Conservation (phyloP, 2,888 invertebrate species). For the Drosophila greeni region DNA sequence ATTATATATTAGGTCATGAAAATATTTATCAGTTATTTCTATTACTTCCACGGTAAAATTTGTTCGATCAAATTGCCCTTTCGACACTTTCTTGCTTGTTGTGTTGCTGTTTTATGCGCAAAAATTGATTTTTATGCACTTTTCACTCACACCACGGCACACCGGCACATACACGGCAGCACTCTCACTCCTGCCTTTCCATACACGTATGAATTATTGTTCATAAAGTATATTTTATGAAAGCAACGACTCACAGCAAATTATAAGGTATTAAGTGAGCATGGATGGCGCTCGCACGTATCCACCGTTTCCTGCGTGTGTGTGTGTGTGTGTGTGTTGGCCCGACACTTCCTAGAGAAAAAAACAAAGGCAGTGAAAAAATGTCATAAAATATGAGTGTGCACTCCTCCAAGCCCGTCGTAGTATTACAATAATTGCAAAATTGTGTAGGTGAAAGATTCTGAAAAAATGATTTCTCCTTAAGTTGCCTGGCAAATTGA, state of each 20-base stretch:
- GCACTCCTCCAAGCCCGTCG: slow-evolving; percentile 18
- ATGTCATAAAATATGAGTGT: slow-evolving; percentile 56
- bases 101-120: slow-evolving; percentile 60
- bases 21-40: background rate
- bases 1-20: fast-evolving
- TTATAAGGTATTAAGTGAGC: slow-evolving; percentile 72
- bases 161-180: slow-evolving; percentile 30
- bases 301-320: slow-evolving; percentile 25
- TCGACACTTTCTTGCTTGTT: slow-evolving; percentile 19
- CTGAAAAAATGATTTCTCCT: slow-evolving; percentile 61
- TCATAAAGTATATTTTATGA: slow-evolving; percentile 73
- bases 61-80: slow-evolving; percentile 3
- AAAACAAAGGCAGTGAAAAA: slow-evolving; percentile 36
- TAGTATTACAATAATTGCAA: slow-evolving; percentile 69
- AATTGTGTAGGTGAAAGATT: slow-evolving; percentile 64
- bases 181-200: slow-evolving; percentile 24
- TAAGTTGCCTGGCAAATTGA: slow-evolving; percentile 68
- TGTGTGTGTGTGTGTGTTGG: slow-evolving; percentile 9
- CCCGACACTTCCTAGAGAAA: slow-evolving; percentile 44
- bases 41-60: slow-evolving; percentile 2
- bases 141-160: slow-evolving; percentile 45
- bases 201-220: slow-evolving; percentile 68
- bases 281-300: slow-evolving; percentile 60
- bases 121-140: slow-evolving; percentile 73
- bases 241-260: slow-evolving; percentile 70